phyloP scores from a whole-genome alignment of 2,888 invertebrate species.

The Mylabris sibirica region DNA sequence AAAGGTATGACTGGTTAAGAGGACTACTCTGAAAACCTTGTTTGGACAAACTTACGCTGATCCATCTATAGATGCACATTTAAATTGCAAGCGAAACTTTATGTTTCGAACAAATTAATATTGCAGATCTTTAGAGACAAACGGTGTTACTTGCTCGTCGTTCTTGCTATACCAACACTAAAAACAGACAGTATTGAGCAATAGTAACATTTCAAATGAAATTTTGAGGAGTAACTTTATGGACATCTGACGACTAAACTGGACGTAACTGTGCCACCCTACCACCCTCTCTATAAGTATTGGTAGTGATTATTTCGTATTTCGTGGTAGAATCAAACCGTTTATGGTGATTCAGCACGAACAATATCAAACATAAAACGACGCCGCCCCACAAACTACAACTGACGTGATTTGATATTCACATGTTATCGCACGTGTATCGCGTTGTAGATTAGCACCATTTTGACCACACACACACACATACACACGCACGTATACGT shows the following conservation, averaged over 20 bases:
- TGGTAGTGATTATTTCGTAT: constrained; percentile 35
- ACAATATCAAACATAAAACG: constrained; percentile 53
- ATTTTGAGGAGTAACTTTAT: neutral
- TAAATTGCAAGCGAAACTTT: neutral
- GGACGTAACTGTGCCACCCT: neutral
- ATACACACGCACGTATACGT: no score
- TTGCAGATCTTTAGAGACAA: no score
- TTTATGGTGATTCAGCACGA: constrained; percentile 55
- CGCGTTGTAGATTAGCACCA: constrained; percentile 42
- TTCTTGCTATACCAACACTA: no score
- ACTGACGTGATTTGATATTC: constrained; percentile 42
- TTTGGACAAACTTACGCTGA: no score
- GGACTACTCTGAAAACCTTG: no score
- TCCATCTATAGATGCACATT: neutral
- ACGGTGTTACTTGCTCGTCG: no score
- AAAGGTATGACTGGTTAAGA: no score
- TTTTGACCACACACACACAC: constrained; percentile 33
- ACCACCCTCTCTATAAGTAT: neutral
- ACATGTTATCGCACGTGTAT: constrained; percentile 45
- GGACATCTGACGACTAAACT: neutral
- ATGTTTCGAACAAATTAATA: neutral
- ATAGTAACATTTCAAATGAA: no score
- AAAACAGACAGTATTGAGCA: no score
- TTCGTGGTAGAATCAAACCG: constrained; percentile 53
- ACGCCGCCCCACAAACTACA: constrained; percentile 25